Base-by-base conservation (phyloP, 2,797 vertebrate genomes). In the Lycodopsis pacificus region DNA sequence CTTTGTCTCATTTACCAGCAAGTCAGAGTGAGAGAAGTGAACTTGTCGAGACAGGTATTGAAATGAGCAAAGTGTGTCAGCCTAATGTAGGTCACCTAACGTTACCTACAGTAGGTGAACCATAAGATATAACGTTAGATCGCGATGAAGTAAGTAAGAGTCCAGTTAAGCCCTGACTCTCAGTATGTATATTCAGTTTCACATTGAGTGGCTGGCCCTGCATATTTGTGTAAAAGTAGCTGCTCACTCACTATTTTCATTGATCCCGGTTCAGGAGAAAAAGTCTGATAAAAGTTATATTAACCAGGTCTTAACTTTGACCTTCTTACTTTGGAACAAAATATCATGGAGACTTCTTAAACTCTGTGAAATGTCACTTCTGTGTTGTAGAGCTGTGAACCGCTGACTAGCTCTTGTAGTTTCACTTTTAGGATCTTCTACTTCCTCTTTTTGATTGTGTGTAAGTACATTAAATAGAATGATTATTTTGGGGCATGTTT, bases 1-100 rank as follows among this genome's bases (percentile, higher is more conserved):
- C 85, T 94, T 93, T 93, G 92, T 92, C 88, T 77, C n/a, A 34
- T 79, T 73, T 36, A 9, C 13, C 27, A 64, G 62, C 42, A 8
- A 12, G 59, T 64, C 34, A 27, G 20, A 67, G 27, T 44, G 67
- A 67, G n/a, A 62, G 40, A 91, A 92, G n/a, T 64, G 44, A 91
- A 92, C 85, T 84, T 90, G 89, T 90, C 81, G 0, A 61, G 84
- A 74, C 86, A 68, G 36, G 79, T 73, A 1, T 13, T 59, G 27
- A 38, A 62, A 71, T 20, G 5, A 56, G 25, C 2, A 46, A 19
- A 27, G 42, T 69, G 19, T 77, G 76, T 62, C 15, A 71, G 5
- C 12, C 19, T 20, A 12, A 15, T 25, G 7, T 32, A 54, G 27
- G 27, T 27, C 27, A 27, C 27, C 27, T 27, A 25, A 25, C 25